Conservation (phyloP, 2,113 vertebrate species). For the Colius striatus region DNA sequence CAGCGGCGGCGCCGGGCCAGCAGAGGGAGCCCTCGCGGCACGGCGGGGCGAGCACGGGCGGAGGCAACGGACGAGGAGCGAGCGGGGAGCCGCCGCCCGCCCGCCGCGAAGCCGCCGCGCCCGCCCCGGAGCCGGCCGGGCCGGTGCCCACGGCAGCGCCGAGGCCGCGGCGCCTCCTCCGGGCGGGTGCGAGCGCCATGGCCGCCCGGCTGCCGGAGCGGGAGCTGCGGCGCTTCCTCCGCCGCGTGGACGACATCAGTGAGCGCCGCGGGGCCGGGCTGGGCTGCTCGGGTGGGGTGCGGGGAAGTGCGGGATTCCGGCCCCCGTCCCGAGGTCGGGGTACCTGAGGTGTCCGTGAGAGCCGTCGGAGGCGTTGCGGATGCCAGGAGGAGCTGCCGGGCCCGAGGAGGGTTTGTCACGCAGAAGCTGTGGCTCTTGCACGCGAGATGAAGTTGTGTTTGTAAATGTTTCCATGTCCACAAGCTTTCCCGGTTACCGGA, state of each 20-base stretch:
- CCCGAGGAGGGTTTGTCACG: accelerated
- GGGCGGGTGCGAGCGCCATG: too few species aligned
- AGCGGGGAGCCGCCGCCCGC: too few species aligned
- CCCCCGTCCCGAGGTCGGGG: accelerated
- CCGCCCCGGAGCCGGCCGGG: too few species aligned
- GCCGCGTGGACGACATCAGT: conserved; percentile 17
- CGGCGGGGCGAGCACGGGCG: too few species aligned
- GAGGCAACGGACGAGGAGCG: too few species aligned
- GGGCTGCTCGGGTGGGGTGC: too few species aligned
- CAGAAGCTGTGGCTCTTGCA: accelerated
- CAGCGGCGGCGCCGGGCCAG: background rate
- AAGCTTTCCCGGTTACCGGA: accelerated
- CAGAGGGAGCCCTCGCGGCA: background rate
- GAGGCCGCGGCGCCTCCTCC: too few species aligned
- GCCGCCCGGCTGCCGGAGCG: too few species aligned
- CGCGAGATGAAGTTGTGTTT: accelerated
- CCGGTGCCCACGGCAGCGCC: too few species aligned
- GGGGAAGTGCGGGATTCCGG: accelerated
- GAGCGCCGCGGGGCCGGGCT: background rate
- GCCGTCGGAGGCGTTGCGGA: accelerated
- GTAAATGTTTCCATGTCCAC: accelerated
- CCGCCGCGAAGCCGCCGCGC: too few species aligned
- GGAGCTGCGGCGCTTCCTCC: background rate
- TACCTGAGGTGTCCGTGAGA: background rate
- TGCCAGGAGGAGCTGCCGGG: background rate